phyloP scores from a whole-genome alignment of 2,888 invertebrate genomes.

The Serrognathus titanus region DNA sequence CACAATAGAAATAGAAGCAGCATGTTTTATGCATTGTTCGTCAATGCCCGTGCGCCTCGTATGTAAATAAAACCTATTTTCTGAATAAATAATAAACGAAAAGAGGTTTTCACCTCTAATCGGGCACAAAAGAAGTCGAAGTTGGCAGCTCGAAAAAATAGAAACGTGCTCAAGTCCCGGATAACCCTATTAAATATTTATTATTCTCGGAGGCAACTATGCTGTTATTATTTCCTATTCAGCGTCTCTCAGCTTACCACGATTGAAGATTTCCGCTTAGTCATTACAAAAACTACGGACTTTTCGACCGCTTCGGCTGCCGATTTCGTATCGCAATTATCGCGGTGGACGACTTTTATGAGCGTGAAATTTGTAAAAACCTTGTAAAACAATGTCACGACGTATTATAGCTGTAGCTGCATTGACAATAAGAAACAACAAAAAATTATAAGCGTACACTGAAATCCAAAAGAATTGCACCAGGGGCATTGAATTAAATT shows the following conservation, averaged over 20 bases:
- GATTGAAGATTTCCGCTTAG: constrained; percentile 22
- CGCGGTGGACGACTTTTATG: constrained; percentile 1
- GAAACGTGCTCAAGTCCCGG: constrained; percentile 21
- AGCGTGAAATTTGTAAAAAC: constrained; percentile 7
- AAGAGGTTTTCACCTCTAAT: constrained; percentile 14
- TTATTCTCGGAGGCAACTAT: constrained; percentile 19
- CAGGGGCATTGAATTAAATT: too few species aligned
- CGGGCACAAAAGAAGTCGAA: constrained; percentile 12
- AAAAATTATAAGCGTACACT: neutral
- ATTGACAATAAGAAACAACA: neutral
- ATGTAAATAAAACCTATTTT: constrained; percentile 16
- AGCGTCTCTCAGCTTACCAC: constrained; percentile 10
- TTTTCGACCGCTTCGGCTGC: neutral
- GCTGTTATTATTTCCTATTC: constrained; percentile 21
- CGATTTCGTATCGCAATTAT: constrained; percentile 1
- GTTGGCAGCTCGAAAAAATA: constrained; percentile 9
- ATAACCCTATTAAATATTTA: constrained; percentile 25
- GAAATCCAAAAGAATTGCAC: too few species aligned
- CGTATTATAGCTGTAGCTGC: neutral
- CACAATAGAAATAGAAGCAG: neutral
- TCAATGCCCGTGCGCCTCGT: constrained; percentile 5
- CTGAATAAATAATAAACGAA: constrained; percentile 7
- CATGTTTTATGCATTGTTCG: neutral
- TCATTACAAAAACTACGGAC: constrained; percentile 14
- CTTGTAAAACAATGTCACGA: constrained; percentile 1